Evolutionary conservation across 2,888 invertebrate species (phyloP).

Genomic region (Sarcophaga rosellei): DNA sequence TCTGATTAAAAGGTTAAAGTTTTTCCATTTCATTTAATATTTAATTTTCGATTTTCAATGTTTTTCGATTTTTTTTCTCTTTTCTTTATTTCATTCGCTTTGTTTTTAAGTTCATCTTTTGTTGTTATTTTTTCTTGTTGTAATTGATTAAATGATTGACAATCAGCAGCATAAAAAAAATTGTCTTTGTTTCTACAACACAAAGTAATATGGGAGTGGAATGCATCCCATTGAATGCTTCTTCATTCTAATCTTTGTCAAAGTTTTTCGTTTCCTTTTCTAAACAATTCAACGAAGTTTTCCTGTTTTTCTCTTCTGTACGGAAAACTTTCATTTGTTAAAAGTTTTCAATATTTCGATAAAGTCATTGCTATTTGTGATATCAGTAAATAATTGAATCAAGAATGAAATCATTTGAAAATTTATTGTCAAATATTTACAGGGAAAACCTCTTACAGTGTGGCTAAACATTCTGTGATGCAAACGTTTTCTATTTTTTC

Average conservation of each 20-base stretch:
- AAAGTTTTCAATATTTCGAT: slow-evolving; percentile 33
- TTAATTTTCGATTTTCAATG: background rate
- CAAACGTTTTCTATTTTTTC: too few relatives aligned
- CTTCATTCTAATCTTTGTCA: slow-evolving; percentile 23
- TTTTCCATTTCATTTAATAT: background rate
- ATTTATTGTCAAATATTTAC: slow-evolving; percentile 8
- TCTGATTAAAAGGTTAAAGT: background rate
- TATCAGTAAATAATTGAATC: slow-evolving; percentile 33
- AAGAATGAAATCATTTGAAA: slow-evolving; percentile 41
- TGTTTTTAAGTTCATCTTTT: background rate
- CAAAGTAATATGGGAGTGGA: background rate
- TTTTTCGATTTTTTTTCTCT: background rate
- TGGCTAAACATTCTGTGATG: too few relatives aligned
- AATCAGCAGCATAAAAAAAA: slow-evolving; percentile 2
- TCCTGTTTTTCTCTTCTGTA: background rate
- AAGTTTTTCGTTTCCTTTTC: slow-evolving; percentile 28
- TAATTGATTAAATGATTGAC: slow-evolving; percentile 58
- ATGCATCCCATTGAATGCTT: background rate
- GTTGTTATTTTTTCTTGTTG: slow-evolving; percentile 1
- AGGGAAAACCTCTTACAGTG: background rate
- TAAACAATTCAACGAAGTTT: slow-evolving; percentile 2
- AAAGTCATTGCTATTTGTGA: slow-evolving; percentile 1
- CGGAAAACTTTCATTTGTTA: slow-evolving; percentile 1
- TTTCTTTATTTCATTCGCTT: background rate
- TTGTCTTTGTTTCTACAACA: background rate